Base-by-base conservation (phyloP, 2,888 invertebrate species). In the Microplitis manilae region DNA sequence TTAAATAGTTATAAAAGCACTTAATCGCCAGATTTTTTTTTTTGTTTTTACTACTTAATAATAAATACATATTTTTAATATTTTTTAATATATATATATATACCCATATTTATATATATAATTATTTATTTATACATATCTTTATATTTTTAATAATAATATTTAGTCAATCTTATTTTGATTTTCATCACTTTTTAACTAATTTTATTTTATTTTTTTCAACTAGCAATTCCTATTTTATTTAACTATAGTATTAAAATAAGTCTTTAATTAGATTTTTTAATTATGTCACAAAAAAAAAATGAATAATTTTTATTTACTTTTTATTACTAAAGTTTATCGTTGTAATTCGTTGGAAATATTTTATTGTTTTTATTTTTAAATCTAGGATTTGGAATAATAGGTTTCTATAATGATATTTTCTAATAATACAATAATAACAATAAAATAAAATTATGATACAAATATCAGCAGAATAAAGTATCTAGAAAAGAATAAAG, bases 1-100 rank as follows among this genome's bases (percentile, higher is more conserved):
- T 79, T 84, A 82, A 85, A 84, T 20, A 59, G 77, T 82, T 86
- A 84, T 75, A 85, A 84, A 85, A 85, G 84, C 85, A 83, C 83
- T 85, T 83, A 83, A 68, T 82, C 74, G 68, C 78, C 80, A 80
- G 73, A 75, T 79, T 72, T 78, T 77, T 76, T 67, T 76, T 76
- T 69, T 75, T 75, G 73, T 71, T 77, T 71, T 75, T 74, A 71
- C 68, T 69, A 69, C 69, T 73, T 69, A 62, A 60, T 68, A 39
- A 69, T 75, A n/a, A 64, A 65, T 70, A 70, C 41, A 75, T 69
- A 75, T 69, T 60, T 61, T 50, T 62, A 59, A 61, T 68, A 64
- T 41, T 17, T 17, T 17, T 17, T 17, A 17, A 50, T 40, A 30
- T 13, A 73, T 73, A 20, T 20, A 15, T 76, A 50, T 64, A 30